Conservation (phyloP, 2,888 invertebrate genomes). For the Pinctada fucata region DNA sequence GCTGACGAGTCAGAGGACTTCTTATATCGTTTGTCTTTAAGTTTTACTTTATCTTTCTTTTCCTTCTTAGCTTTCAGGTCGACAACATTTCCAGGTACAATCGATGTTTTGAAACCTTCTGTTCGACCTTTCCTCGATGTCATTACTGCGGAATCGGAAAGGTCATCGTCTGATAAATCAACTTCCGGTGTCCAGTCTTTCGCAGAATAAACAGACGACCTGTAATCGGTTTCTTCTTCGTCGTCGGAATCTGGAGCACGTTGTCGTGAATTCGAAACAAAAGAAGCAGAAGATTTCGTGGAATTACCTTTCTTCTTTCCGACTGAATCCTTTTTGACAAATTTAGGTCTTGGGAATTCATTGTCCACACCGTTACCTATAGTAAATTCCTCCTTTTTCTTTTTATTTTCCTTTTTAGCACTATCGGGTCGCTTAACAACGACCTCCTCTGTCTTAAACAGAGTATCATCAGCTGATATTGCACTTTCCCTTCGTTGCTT, state of each 20-base stretch:
- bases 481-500: constrained; percentile 25
- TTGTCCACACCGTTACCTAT: background rate
- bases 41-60: constrained; percentile 25
- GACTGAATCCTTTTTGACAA: constrained; percentile 18
- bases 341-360: constrained; percentile 43
- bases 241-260: constrained; percentile 23
- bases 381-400: background rate
- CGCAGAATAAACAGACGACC: constrained; percentile 41
- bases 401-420: constrained; percentile 9
- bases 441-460: constrained; percentile 29
- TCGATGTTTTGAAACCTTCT: constrained; percentile 64
- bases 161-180: constrained; percentile 69
- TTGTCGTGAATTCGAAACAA: constrained; percentile 27
- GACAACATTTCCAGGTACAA: constrained; percentile 57
- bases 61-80: constrained; percentile 54
- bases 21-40: constrained; percentile 41
- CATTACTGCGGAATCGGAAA: constrained; percentile 52
- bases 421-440: constrained; percentile 23
- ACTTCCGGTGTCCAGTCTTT: constrained; percentile 68
- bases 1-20: constrained; percentile 30
- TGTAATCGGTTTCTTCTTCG: constrained; percentile 5
- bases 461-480: background rate
- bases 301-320: constrained; percentile 6
- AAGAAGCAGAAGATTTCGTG: constrained; percentile 3
- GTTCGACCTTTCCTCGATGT: constrained; percentile 41